Percentiles rank a stretch among this genome's conserved stretches.
These are phyloP conservation scores for Clytia hemisphaerica DNA, from an alignment of 30 jellyfish, hydroid and myxozoan genomes.

Conservation along the genomic window DNA sequence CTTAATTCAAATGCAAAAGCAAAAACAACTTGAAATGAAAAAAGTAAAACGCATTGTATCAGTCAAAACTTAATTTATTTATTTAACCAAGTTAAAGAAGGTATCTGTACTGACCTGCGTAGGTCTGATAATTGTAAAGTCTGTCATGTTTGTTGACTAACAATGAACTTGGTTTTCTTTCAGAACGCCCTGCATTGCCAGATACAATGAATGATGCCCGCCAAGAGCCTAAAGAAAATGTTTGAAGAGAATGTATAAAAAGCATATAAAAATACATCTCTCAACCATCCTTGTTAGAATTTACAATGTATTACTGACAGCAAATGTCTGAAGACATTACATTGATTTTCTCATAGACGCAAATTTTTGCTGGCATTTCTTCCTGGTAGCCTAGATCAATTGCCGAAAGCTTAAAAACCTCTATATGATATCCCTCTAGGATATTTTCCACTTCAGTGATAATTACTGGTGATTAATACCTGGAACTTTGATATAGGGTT, in stretches of 20 bases:
- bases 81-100: no score
- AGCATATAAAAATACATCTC: no score
- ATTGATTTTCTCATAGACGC: constrained; percentile 54
- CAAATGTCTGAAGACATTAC: background rate
- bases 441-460: no score
- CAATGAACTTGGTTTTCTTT: constrained; percentile 36
- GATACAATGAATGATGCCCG: constrained; percentile 62
- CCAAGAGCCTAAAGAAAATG: constrained; percentile 68
- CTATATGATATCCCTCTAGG: no score
- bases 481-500: constrained; percentile 29
- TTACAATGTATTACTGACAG: no score
- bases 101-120: constrained; percentile 84
- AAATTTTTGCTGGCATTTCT: constrained; percentile 49
- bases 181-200: constrained; percentile 66
- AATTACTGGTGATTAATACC: no score
- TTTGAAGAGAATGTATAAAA: background rate
- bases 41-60: no score
- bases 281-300: no score
- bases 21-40: background rate
- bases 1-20: background rate
- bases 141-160: constrained; percentile 56
- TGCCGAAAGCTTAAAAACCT: no score
- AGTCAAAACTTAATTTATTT: no score
- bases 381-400: no score
- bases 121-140: constrained; percentile 56